Evolutionary conservation across 2,113 vertebrate species (phyloP), one percentile per base, ranked within the genome.

Genomic region (Phoenicopterus ruber): DNA sequence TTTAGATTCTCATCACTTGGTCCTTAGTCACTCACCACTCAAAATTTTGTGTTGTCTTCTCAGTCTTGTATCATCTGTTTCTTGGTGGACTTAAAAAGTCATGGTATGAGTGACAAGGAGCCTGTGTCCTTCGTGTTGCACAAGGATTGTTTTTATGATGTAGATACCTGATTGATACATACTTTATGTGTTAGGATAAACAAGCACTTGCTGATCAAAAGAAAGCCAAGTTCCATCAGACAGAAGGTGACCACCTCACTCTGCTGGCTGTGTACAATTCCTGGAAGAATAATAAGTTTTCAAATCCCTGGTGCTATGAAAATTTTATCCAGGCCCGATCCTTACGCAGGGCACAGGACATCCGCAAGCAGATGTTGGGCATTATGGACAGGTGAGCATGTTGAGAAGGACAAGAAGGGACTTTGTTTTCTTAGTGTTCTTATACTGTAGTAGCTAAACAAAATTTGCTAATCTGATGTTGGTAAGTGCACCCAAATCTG

Each of bases 221-320:
- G 98, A 99, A 99, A 95, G 99, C 99, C 22, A 99, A 99, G 96
- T 99, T 99, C 96, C 99, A 99, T 97, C 99, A 99, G 78, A 99
- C 99, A 1, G 99, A 99, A 97, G 99, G 99, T 6, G 99, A 99
- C 90, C 99, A 99, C 88, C 98, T 99, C 82, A 99, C 99, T 5
- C 96, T 99, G 82, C 97, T 99, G 97, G 99, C 99, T 6, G 99
- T 99, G n/a, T 99, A 99, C 97, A 99, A 99, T 94, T 99, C 99
- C 65, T 99, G 99, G 99, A 99, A 99, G 96, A 99, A 99, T 88
- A 99, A 99, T 92, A 99, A 99, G 92, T 99, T 99, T 96, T 99
- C 99, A 88, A 99, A 99, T 95, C 99, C 99, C 10, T 99, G 99
- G 99, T 99, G 99, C 96, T 99, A 99, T 6, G 99, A 99, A 93